phyloP scores from a whole-genome alignment of 2,888 invertebrate genomes.

The Lordiphosa andalusiaca region DNA sequence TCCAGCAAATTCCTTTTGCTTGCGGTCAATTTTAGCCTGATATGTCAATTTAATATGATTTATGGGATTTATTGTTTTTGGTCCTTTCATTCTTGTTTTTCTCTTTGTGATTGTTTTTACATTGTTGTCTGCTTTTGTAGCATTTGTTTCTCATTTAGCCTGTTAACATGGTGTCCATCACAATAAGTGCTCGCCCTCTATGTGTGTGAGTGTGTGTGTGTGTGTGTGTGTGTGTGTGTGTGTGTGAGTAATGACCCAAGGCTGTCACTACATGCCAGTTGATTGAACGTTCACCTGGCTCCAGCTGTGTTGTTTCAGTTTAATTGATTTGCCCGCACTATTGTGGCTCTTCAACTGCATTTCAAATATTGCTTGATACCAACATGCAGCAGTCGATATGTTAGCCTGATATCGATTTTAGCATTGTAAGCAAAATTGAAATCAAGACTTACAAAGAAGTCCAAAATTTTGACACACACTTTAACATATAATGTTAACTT shows the following conservation, averaged over 20 bases:
- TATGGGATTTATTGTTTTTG: conserved; percentile 71
- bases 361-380: not conserved
- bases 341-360: conserved; percentile 3
- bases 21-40: conserved; percentile 70
- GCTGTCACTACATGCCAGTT: conserved; percentile 55
- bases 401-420: no score
- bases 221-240: conserved; percentile 46
- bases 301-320: conserved; percentile 54
- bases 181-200: conserved; percentile 57
- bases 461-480: not conserved
- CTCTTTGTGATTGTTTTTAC: conserved; percentile 2
- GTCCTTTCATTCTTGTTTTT: conserved; percentile 23
- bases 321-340: conserved; percentile 60
- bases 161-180: conserved; percentile 73
- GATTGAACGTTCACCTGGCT: conserved; percentile 56
- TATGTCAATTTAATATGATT: conserved; percentile 74
- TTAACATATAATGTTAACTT: conserved; percentile 23
- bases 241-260: conserved; percentile 66
- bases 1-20: conserved; percentile 28
- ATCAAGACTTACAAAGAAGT: no score
- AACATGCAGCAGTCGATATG: not conserved
- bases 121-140: conserved; percentile 40
- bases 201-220: conserved; percentile 23
- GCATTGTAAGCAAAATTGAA: no score
- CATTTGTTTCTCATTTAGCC: conserved; percentile 72